These are phyloP conservation scores for Mormyrus iriodes DNA, from an alignment of 2,113 vertebrate genomes.

Conservation along the genomic window DNA sequence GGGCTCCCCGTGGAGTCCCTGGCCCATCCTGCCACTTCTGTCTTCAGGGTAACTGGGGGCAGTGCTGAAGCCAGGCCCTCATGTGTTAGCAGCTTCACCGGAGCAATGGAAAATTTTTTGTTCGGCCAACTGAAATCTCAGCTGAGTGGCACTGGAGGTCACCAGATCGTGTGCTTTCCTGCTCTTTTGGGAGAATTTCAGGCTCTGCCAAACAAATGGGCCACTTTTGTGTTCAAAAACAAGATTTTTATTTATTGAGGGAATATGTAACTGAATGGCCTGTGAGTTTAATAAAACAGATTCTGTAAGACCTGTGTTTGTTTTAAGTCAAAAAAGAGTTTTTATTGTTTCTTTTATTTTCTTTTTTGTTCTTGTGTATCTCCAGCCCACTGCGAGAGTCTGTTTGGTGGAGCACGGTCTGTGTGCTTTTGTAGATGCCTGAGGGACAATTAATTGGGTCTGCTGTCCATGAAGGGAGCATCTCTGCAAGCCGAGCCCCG, in stretches of 20 bases:
- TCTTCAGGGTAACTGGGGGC: background rate
- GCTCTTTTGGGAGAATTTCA: background rate
- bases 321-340: background rate
- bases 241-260: background rate
- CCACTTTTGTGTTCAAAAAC: background rate
- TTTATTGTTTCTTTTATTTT: background rate
- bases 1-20: background rate
- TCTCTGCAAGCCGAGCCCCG: background rate
- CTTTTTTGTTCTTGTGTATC: background rate
- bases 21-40: background rate
- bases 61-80: background rate
- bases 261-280: background rate
- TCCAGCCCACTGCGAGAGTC: background rate
- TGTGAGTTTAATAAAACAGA: background rate
- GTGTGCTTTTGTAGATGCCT: background rate
- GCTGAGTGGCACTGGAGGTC: background rate
- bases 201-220: background rate
- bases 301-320: background rate
- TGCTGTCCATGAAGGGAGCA: background rate
- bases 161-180: background rate
- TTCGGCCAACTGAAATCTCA: background rate
- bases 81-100: background rate
- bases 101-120: background rate
- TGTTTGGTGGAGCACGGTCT: background rate
- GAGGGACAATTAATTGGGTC: background rate